Percentiles rank a stretch among this genome's conserved stretches.
phyloP scores from a whole-genome alignment of 2,797 vertebrate genomes.

The Lepilemur septentrionalis region DNA sequence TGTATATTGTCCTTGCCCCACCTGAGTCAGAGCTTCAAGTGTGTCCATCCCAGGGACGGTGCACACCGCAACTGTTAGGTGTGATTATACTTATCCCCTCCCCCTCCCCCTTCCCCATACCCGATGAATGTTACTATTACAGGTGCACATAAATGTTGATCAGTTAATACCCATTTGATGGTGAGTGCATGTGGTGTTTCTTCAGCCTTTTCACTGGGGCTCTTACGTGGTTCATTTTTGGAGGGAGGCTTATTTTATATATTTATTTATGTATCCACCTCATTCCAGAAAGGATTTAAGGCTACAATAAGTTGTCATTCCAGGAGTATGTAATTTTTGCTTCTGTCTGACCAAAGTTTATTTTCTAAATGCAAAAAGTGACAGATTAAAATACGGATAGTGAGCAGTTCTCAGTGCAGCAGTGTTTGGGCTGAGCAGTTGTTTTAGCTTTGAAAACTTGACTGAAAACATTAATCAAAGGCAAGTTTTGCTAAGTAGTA shows the following conservation, averaged over 20 bases:
- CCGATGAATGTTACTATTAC: too few species aligned
- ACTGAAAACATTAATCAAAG: conserved; percentile 60
- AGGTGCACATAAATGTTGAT: too few species aligned
- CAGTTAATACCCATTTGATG: too few species aligned
- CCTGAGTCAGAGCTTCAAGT: too few species aligned
- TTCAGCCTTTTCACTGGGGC: background rate
- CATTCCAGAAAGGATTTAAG: conserved; percentile 3
- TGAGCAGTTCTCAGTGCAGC: background rate
- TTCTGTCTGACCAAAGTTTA: conserved; percentile 7
- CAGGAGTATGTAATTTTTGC: conserved; percentile 18
- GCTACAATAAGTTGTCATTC: background rate
- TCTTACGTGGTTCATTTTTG: background rate
- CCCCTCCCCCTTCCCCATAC: too few species aligned
- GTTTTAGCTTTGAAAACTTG: conserved; percentile 45
- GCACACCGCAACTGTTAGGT: too few species aligned
- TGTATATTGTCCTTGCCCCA: too few species aligned
- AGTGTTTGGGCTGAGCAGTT: background rate
- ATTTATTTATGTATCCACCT: background rate
- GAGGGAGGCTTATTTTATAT: background rate
- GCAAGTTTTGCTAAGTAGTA: conserved; percentile 46
- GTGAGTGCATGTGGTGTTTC: too few species aligned
- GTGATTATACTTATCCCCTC: too few species aligned
- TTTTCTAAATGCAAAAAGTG: background rate
- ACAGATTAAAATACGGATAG: conserved; percentile 23
- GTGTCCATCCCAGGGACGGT: too few species aligned